Evolutionary conservation across 2,113 vertebrate species (phyloP), one percentile per base, ranked within the genome.

Genomic region (Odontesthes bonariensis): DNA sequence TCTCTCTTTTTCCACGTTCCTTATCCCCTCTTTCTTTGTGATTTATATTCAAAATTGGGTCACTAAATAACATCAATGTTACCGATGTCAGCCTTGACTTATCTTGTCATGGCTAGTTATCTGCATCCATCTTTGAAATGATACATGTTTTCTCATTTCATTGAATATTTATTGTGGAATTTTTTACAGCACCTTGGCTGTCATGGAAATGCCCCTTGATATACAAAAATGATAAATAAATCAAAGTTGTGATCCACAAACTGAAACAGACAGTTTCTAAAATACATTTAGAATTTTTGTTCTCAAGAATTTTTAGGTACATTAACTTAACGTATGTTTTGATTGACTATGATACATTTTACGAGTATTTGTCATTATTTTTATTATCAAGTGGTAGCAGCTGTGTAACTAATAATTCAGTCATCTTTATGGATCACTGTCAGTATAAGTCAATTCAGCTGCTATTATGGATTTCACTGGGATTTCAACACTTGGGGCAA

Each of bases 401-500:
- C 58, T 44, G 9, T 14, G 54, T 57, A 63, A 47, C 14, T 4
- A 0, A 4, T 44, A 63, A 77, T 67, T 69, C 33, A 16, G 31
- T 55, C 8, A 27, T 54, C 31, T 20, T 73, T 53, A 59, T 11
- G 19, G 19, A 49, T 49, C 17, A 40, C 38, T 74, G 31, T 68
- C 20, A 64, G 77, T 33, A 44, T 14, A 9, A 71, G 14, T 57
- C 31, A 14, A 22, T 64, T 68, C 61, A 87, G 44, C 23, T 17
- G 64, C 14, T 60, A 32, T 81, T n/a, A 70, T 19, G 40, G 55
- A 76, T 75, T 81, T 13, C 14, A 47, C 14, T 35, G 20, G 27
- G 19, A 67, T 58, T 58, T 70, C 32, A 64, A 46, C 35, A 38
- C 53, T n/a, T 22, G 52, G 10, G 23, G 59, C 46, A 76, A 61